These are phyloP conservation scores for Ctenopoma kingsleyae DNA, from an alignment of 2,797 vertebrate genomes.

Conservation along the genomic window DNA sequence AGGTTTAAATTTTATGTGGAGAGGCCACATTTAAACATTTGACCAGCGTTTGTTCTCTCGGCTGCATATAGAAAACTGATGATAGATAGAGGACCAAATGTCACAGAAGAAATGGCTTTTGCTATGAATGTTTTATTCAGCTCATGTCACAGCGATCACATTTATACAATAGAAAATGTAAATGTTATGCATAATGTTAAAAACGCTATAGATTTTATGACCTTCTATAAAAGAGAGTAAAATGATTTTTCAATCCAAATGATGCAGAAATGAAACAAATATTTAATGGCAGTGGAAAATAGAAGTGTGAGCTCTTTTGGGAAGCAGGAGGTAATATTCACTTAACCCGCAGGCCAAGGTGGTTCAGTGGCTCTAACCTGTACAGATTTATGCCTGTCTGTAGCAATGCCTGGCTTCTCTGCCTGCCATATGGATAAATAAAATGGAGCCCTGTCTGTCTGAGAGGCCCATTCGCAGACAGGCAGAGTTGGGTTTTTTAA, in stretches of 20 bases:
- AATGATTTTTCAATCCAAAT: constrained; percentile 80
- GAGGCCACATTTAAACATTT: constrained; percentile 84
- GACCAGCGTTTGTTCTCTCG: constrained; percentile 81
- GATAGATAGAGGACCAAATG: constrained; percentile 86
- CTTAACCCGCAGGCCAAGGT: constrained; percentile 69
- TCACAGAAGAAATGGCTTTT: constrained; percentile 84
- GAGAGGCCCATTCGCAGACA: constrained; percentile 43
- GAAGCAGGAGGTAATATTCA: constrained; percentile 75
- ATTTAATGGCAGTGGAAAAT: constrained; percentile 74
- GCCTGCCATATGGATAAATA: constrained; percentile 56
- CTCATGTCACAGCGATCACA: constrained; percentile 73
- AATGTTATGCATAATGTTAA: constrained; percentile 81
- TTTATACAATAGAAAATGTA: constrained; percentile 85
- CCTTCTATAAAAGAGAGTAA: constrained; percentile 82
- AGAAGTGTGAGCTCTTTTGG: constrained; percentile 50
- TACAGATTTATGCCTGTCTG: constrained; percentile 70
- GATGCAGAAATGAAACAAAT: constrained; percentile 77
- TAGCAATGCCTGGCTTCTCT: constrained; percentile 23
- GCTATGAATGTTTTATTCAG: constrained; percentile 85
- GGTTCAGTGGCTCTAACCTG: constrained; percentile 52
- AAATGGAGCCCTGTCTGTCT: constrained; percentile 63
- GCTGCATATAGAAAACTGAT: constrained; percentile 81
- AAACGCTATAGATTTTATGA: constrained; percentile 84
- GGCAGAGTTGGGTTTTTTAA: constrained; percentile 57
- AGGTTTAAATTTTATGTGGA: constrained; percentile 82